Percentiles rank a stretch among this genome's conserved stretches.
These are phyloP conservation scores for Propithecus coquereli DNA, from an alignment of 2,113 vertebrate species.

Conservation along the genomic window DNA sequence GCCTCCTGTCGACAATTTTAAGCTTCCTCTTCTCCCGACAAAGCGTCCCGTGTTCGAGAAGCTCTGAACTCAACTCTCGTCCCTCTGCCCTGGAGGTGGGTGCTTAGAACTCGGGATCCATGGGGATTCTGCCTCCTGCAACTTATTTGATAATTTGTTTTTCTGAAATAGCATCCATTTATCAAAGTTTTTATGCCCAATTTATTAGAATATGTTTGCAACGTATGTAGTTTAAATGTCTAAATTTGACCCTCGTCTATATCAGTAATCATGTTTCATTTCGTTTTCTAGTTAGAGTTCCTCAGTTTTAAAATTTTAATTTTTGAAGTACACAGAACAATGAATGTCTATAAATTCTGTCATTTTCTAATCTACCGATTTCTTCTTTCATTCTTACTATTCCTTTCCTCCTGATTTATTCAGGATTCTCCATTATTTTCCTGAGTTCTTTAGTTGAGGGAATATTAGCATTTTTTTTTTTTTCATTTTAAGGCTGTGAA, in stretches of 20 bases:
- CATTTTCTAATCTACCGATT: not conserved
- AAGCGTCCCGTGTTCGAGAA: fast-evolving
- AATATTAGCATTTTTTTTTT: no score
- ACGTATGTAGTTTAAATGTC: fast-evolving
- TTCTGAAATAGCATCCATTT: not conserved
- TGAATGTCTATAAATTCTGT: no score
- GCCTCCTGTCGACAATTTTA: not conserved
- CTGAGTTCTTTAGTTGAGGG: not conserved
- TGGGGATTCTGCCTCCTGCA: not conserved
- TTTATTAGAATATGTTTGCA: no score
- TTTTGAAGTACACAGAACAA: not conserved
- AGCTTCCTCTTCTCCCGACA: not conserved
- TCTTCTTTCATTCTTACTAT: not conserved
- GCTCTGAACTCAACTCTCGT: no score
- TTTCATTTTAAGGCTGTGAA: not conserved
- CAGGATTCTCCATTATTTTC: not conserved
- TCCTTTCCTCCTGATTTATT: no score
- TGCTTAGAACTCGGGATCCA: fast-evolving
- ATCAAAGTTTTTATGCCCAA: not conserved
- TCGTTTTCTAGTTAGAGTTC: not conserved
- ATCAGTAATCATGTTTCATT: not conserved
- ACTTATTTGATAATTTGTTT: no score
- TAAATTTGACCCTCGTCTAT: fast-evolving
- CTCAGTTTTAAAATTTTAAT: not conserved
- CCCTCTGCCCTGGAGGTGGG: not conserved